A percentile compares a stretch with the other conserved stretches of the same genome.
Evolutionary conservation across 2,797 vertebrate genomes (phyloP).

Genomic region (Iguana delicatissima): DNA sequence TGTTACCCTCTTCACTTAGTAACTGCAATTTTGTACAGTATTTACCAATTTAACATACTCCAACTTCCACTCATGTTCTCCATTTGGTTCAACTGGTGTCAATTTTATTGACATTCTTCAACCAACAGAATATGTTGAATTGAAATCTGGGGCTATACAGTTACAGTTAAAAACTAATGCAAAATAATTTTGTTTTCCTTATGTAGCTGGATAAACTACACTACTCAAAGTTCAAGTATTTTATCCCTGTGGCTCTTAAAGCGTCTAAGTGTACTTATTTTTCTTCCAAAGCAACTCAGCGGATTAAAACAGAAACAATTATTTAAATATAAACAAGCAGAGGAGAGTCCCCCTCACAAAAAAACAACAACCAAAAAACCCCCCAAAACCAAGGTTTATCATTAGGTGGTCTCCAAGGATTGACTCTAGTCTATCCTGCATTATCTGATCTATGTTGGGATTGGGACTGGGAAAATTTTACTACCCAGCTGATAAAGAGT

Average conservation of each 20-base stretch:
- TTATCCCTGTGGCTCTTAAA: conserved; percentile 23
- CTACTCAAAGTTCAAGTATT: not conserved
- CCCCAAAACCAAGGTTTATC: too few species aligned
- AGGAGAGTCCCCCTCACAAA: too few species aligned
- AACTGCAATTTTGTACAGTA: not conserved
- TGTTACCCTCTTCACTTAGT: not conserved
- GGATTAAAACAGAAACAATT: not conserved
- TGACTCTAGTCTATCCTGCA: too few species aligned
- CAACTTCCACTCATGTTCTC: not conserved
- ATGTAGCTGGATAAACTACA: not conserved
- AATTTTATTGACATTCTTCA: not conserved
- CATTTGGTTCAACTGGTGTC: not conserved
- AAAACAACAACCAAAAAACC: too few species aligned
- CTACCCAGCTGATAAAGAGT: too few species aligned
- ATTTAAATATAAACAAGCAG: not conserved
- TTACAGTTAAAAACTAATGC: not conserved
- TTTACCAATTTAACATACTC: not conserved
- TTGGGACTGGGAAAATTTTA: too few species aligned
- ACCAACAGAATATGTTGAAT: not conserved
- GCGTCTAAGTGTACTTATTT: not conserved
- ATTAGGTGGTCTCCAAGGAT: too few species aligned
- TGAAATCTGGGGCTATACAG: not conserved
- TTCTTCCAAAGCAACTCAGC: not conserved
- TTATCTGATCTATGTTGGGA: too few species aligned
- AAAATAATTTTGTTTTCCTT: not conserved